Base-by-base conservation (phyloP, 35 echinoderm and acorn worm genomes). In the Patiria miniata region DNA sequence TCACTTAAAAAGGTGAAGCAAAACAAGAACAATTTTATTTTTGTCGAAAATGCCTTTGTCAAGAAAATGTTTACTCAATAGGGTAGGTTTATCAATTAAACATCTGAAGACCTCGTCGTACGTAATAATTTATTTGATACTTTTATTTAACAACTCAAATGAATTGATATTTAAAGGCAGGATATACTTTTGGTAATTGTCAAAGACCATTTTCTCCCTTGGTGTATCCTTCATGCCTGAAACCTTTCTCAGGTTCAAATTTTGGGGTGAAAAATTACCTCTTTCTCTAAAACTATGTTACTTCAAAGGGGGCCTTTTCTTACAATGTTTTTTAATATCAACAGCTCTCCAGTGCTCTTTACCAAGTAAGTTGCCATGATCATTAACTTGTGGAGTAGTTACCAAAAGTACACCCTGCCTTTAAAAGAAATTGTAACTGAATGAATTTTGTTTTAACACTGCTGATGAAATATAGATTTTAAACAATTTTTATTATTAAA, bases 121-220 rank as follows among this genome's bases (percentile, higher is more conserved):
- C n/a, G n/a, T 54, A 54, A 54, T 54, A 54, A 54, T 54, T 54
- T 54, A 54, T 54, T 54, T 54, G 52, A 54, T 54, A 54, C 52
- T 54, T 7, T 54, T n/a, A 54, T 18, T 54, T 54, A 9, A 54
- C 52, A 54, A 54, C 7, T 9, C 52, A 54, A 54, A 54, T 54
- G 52, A 54, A 54, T 54, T 54, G 7, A 18, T 54, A 54, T 18
- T 54, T 54, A 54, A 54, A 54, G 7, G 8, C n/a, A n/a, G n/a
- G n/a, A n/a, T n/a, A n/a, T n/a, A n/a, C n/a, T n/a, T n/a, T n/a
- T n/a, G n/a, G n/a, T n/a, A n/a, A n/a, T n/a, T n/a, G n/a, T n/a
- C n/a, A n/a, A n/a, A n/a, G n/a, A n/a, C n/a, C n/a, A n/a, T n/a
- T n/a, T n/a, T n/a, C n/a, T n/a, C n/a, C n/a, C n/a, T n/a, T n/a